phyloP scores from a whole-genome alignment of 2,888 invertebrate genomes.

The Exocentrus adspersus region DNA sequence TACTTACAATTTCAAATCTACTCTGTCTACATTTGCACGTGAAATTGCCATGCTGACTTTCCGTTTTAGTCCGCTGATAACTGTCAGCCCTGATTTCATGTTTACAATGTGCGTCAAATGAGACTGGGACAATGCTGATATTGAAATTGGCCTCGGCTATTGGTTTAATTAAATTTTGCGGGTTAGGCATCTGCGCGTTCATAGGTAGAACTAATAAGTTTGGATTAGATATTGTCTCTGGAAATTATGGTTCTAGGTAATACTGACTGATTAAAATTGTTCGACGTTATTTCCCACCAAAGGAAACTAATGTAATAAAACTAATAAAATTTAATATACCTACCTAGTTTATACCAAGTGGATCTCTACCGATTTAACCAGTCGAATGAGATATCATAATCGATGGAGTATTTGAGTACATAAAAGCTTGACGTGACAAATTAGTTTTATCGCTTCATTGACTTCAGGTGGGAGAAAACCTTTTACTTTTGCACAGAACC shows the following conservation, averaged over 20 bases:
- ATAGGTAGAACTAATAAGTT: too few relatives aligned
- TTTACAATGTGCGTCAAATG: background rate
- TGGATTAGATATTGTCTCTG: too few relatives aligned
- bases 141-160: background rate
- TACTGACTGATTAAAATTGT: too few relatives aligned
- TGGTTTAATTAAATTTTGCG: too few relatives aligned
- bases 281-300: too few relatives aligned
- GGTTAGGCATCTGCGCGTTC: too few relatives aligned
- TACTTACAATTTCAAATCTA: conserved; percentile 58
- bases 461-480: conserved; percentile 45
- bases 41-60: conserved; percentile 44
- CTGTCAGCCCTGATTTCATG: conserved; percentile 19
- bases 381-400: background rate
- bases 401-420: conserved; percentile 7
- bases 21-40: conserved; percentile 57
- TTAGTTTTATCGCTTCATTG: conserved; percentile 49
- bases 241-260: too few relatives aligned
- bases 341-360: background rate
- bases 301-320: too few relatives aligned
- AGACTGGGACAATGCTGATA: background rate
- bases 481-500: conserved; percentile 39
- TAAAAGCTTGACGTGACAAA: conserved; percentile 50
- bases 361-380: background rate
- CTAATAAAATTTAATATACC: too few relatives aligned
- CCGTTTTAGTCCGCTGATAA: conserved; percentile 34